phyloP scores from a whole-genome alignment of 1,140 invertebrate genomes.

The Lysiphlebus fabarum region DNA sequence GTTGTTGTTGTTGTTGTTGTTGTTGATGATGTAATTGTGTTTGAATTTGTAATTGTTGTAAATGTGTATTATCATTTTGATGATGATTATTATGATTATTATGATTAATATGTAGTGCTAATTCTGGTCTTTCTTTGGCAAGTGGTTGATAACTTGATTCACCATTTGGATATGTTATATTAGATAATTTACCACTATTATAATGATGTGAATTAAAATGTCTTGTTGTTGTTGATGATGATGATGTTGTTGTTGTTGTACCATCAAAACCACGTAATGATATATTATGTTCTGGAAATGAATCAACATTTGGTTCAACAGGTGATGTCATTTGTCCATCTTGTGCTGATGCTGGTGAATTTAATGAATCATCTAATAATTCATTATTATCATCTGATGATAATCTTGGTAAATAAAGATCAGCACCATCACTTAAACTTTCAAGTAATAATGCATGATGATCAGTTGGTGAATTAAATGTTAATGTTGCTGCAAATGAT shows the following conservation, averaged over 20 bases:
- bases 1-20: conserved; percentile 54
- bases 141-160: conserved; percentile 49
- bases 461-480: conserved; percentile 73
- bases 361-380: conserved; percentile 57
- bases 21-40: conserved; percentile 59
- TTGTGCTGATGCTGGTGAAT: conserved; percentile 54
- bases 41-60: conserved; percentile 67
- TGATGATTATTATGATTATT: conserved; percentile 47
- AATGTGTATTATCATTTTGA: conserved; percentile 38
- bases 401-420: conserved; percentile 69
- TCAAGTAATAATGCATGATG: conserved; percentile 63
- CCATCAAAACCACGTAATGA: conserved; percentile 48
- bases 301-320: conserved; percentile 65
- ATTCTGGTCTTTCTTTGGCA: conserved; percentile 52
- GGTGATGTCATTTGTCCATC: conserved; percentile 63
- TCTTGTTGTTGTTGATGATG: conserved; percentile 38
- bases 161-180: conserved; percentile 36
- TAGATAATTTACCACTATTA: conserved; percentile 37
- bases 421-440: conserved; percentile 69
- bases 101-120: conserved; percentile 52
- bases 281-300: conserved; percentile 66
- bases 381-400: conserved; percentile 62
- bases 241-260: too few species aligned
- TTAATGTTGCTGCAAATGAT: conserved; percentile 76
- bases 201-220: conserved; percentile 50